Conservation (phyloP, 2,888 invertebrate genomes). For the Melanchra persicariae region DNA sequence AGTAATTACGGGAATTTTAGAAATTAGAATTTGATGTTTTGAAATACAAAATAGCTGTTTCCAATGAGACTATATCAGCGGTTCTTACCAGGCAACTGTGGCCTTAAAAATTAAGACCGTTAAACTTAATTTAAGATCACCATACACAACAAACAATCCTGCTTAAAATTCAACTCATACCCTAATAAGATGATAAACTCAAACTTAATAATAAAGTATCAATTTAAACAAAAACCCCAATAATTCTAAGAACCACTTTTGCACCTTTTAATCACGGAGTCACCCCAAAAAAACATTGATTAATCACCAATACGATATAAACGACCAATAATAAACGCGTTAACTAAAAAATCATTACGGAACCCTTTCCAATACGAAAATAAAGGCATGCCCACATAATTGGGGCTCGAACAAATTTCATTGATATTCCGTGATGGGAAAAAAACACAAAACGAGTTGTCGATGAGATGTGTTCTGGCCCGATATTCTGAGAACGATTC, state of each 20-base stretch:
- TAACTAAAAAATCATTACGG: slow-evolving; percentile 74
- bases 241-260: slow-evolving; percentile 67
- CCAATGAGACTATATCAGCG: background rate
- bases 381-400: slow-evolving; percentile 87
- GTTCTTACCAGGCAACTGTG: no score
- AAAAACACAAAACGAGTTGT: slow-evolving; percentile 86
- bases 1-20: background rate
- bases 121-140: background rate
- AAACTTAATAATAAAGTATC: slow-evolving; percentile 50
- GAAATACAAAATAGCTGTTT: background rate
- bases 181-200: slow-evolving; percentile 35
- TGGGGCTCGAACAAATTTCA: slow-evolving; percentile 89
- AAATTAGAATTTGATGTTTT: slow-evolving; percentile 1
- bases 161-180: slow-evolving; percentile 28
- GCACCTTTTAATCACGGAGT: slow-evolving; percentile 66
- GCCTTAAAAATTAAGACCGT: background rate
- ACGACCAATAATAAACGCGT: slow-evolving; percentile 69
- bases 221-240: slow-evolving; percentile 54
- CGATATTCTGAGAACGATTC: slow-evolving; percentile 82
- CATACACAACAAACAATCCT: background rate
- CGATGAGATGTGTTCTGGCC: slow-evolving; percentile 86
- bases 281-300: slow-evolving; percentile 61
- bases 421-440: slow-evolving; percentile 90
- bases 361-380: slow-evolving; percentile 78
- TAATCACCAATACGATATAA: slow-evolving; percentile 68